Base-by-base conservation (phyloP, 2,797 vertebrate genomes). In the Sarcoramphus papa region DNA sequence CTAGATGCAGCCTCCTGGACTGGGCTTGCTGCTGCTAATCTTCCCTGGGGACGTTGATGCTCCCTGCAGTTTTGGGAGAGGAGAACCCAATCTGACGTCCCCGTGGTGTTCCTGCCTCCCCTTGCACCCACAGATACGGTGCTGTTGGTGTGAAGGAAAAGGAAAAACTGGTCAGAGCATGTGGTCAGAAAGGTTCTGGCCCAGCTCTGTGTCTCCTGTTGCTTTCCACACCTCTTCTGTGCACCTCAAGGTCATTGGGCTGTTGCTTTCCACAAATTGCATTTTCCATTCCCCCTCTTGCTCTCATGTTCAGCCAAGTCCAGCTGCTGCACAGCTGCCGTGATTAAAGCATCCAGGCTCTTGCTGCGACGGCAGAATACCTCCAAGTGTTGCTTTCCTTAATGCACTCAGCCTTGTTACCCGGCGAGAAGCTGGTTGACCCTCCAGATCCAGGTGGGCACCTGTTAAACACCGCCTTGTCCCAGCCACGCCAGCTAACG, bases 181-280 rank as follows among this genome's bases (percentile, higher is more conserved):
- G 22, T 60, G 60, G 8, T 62, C 37, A 23, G 43, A 84, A 94
- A n/a, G 8, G 23, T 53, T 24, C 40, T 65, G 65, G 64, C 33
- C 30, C 5, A 5, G 19, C 57, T 69, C 41, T 33, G 7, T 37
- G 6, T 73, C 33, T 63, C 22, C n/a, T 70, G 43, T 47, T 87
- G 53, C 67, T 65, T 85, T 30, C 40, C 62, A 48, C 73, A 60
- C 65, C 57, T 87, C 85, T 74, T 53, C 27, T 15, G 16, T 48
- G 17, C 56, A n/a, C 48, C 35, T 92, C 91, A 96, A 96, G 93
- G 92, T 93, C 91, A 76, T 13, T 5, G 4, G 48, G 70, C 60
- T 64, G 73, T 87, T 85, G 70, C 62, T 84, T 85, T 92, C 88
- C 6, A 14, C 84, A 94, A 12, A 89, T 31, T 68, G 54, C 54